Conservation (phyloP, 2,888 invertebrate species). For the Thumatha senex region DNA sequence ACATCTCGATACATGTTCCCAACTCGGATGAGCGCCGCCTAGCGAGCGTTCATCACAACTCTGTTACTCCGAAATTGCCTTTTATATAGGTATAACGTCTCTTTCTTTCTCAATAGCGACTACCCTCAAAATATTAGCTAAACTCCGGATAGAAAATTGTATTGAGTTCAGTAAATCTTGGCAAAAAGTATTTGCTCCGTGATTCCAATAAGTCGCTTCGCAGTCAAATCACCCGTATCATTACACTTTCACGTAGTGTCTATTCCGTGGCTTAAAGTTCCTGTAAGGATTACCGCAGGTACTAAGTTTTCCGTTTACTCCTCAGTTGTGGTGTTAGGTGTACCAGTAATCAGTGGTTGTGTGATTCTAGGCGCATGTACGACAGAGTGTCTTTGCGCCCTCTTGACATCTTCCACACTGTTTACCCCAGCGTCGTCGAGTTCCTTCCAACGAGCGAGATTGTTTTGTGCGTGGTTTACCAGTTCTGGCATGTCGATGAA, state of each 20-base stretch:
- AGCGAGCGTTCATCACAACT: slow-evolving; percentile 8
- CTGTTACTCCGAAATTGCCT: slow-evolving; percentile 3
- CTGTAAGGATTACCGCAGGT: neutral
- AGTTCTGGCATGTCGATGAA: slow-evolving; percentile 97
- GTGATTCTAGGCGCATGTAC: slow-evolving; percentile 23
- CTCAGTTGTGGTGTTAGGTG: slow-evolving; percentile 37
- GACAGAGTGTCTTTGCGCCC: slow-evolving; percentile 56
- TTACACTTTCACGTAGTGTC: slow-evolving; percentile 8
- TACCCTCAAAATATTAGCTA: neutral
- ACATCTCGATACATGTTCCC: slow-evolving; percentile 14
- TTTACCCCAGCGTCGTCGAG: slow-evolving; percentile 90
- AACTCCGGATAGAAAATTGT: neutral
- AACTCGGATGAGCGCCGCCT: slow-evolving; percentile 20
- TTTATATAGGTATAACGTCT: neutral
- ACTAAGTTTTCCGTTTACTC: slow-evolving; percentile 40
- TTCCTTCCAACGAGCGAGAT: slow-evolving; percentile 96
- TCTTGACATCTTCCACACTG: slow-evolving; percentile 86
- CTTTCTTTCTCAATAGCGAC: neutral
- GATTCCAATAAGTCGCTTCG: neutral
- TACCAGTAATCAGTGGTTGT: neutral
- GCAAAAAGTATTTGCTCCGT: too few species aligned
- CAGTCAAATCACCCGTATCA: neutral
- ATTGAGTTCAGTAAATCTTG: too few species aligned
- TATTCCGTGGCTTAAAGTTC: neutral
- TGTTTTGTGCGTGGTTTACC: slow-evolving; percentile 91